Percentiles rank a stretch among this genome's conserved stretches.
phyloP scores from a whole-genome alignment of 2,888 invertebrate genomes.

The Clostera curtula region DNA sequence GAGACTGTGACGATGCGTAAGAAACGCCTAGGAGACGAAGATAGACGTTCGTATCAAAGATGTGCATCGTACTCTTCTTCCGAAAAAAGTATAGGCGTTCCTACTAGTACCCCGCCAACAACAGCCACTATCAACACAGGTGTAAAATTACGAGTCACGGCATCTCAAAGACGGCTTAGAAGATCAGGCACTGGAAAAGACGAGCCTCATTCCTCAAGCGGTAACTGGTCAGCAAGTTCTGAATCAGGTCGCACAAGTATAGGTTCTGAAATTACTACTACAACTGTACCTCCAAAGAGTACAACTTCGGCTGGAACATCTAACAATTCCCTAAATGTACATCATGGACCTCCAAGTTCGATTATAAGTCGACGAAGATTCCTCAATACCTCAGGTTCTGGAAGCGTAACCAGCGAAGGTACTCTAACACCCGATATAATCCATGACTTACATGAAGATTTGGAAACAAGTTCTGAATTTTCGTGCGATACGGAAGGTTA shows the following conservation, averaged over 20 bases:
- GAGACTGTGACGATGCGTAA: conserved; percentile 79
- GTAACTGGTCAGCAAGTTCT: conserved; percentile 96
- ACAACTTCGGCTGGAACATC: conserved; percentile 80
- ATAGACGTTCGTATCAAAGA: conserved; percentile 83
- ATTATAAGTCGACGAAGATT: conserved; percentile 80
- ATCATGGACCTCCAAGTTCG: conserved; percentile 80
- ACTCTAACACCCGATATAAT: conserved; percentile 89
- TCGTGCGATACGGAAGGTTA: conserved; percentile 98
- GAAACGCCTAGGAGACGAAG: conserved; percentile 75
- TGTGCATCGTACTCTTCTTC: conserved; percentile 86
- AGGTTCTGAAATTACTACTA: conserved; percentile 85
- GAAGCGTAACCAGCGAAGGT: conserved; percentile 89
- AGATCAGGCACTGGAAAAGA: conserved; percentile 81
- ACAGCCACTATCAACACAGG: conserved; percentile 74
- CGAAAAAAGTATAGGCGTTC: conserved; percentile 79
- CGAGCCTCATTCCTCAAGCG: conserved; percentile 91
- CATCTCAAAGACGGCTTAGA: conserved; percentile 81
- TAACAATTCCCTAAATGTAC: conserved; percentile 79
- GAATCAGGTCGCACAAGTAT: conserved; percentile 91
- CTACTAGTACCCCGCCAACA: conserved; percentile 58
- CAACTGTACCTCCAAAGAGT: conserved; percentile 81
- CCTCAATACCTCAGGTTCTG: conserved; percentile 84
- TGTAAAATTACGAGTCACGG: conserved; percentile 86
- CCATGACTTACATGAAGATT: conserved; percentile 86
- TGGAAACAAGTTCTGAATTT: conserved; percentile 92